phyloP scores from a whole-genome alignment of 2,888 invertebrate genomes.

The Pandemis corylana region DNA sequence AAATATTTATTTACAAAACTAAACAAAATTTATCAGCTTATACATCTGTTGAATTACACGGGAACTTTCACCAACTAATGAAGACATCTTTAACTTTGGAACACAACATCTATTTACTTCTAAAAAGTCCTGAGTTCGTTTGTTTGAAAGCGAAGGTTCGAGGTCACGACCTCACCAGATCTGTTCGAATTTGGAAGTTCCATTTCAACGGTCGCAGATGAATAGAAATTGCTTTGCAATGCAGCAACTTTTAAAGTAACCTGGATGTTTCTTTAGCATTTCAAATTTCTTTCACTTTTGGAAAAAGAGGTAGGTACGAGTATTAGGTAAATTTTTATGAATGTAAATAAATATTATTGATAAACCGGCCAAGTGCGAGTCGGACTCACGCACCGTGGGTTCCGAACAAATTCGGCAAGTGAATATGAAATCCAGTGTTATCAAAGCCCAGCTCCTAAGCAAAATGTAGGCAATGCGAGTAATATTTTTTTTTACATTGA shows the following conservation, averaged over 20 bases:
- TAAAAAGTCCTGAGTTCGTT: constrained; percentile 22
- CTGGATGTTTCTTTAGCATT: neutral
- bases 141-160: constrained; percentile 25
- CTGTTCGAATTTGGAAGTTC: constrained; percentile 17
- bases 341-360: no score
- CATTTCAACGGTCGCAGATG: constrained; percentile 10
- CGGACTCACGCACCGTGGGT: no score
- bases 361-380: no score
- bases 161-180: constrained; percentile 18
- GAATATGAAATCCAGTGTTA: no score
- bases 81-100: constrained; percentile 6
- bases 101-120: neutral
- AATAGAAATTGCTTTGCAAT: constrained; percentile 5
- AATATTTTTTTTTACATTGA: no score
- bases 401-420: no score
- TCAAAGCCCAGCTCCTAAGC: no score
- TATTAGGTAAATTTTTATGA: no score
- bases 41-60: neutral
- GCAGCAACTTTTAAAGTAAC: neutral
- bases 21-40: neutral
- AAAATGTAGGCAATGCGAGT: no score
- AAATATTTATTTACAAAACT: neutral
- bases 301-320: neutral
- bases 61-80: constrained; percentile 8
- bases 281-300: neutral